Conservation (phyloP, 2,888 invertebrate species). For the Cheilosia soror region DNA sequence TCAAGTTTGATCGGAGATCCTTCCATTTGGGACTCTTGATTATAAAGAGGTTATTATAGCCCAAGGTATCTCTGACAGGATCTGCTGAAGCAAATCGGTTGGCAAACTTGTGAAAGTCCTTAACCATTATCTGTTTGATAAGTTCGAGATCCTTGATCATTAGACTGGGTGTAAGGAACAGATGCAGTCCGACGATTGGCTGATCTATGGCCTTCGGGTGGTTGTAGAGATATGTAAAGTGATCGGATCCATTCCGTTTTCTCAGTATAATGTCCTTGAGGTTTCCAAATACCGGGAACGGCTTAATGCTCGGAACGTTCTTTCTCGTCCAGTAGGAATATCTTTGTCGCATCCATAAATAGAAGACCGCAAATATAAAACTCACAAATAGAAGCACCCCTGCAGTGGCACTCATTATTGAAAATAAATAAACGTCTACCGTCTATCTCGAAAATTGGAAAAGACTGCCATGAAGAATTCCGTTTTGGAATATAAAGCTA, state of each 20-base stretch:
- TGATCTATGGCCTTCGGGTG: constrained; percentile 77
- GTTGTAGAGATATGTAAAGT: constrained; percentile 82
- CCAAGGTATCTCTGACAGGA: constrained; percentile 81
- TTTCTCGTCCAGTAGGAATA: constrained; percentile 81
- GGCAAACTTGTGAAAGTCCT: constrained; percentile 83
- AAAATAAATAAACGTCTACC: not conserved
- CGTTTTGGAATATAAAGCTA: not conserved
- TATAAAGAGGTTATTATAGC: constrained; percentile 83
- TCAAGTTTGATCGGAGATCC: constrained; percentile 82
- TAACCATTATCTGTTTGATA: constrained; percentile 83
- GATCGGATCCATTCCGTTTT: constrained; percentile 79
- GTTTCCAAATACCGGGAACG: constrained; percentile 83
- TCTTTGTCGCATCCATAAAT: constrained; percentile 81
- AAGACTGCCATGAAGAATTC: constrained; percentile 1
- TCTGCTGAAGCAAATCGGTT: constrained; percentile 79
- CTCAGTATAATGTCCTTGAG: constrained; percentile 79
- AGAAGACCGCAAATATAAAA: constrained; percentile 73
- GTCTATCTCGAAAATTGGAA: not conserved
- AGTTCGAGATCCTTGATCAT: constrained; percentile 83
- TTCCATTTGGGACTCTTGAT: constrained; percentile 84
- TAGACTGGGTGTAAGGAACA: constrained; percentile 83
- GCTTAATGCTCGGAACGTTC: constrained; percentile 81
- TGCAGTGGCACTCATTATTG: constrained; percentile 3
- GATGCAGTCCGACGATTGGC: constrained; percentile 82
- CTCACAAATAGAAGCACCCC: constrained; percentile 76